Evolutionary conservation across 2,113 vertebrate species (phyloP).

Genomic region (Isurus oxyrinchus): DNA sequence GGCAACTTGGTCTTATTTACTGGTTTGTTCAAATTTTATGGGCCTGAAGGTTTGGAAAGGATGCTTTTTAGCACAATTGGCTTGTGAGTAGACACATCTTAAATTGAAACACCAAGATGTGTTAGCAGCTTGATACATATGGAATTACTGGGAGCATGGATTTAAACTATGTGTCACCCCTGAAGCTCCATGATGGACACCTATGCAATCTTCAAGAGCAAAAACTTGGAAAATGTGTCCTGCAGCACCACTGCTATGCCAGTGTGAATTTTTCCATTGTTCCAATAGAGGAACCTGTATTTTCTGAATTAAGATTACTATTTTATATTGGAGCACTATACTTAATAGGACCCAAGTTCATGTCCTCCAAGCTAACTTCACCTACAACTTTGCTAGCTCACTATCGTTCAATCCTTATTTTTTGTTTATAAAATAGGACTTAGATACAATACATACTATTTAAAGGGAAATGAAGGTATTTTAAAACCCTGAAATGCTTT

Average conservation of each 20-base stretch:
- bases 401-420: not conserved
- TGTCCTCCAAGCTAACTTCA: not conserved
- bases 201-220: not conserved
- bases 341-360: not conserved
- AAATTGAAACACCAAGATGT: not conserved
- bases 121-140: not conserved
- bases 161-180: not conserved
- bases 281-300: not conserved
- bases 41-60: not conserved
- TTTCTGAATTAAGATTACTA: not conserved
- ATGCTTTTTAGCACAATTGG: not conserved
- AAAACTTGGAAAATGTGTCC: not conserved
- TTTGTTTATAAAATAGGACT: not conserved
- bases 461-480: not conserved
- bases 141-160: not conserved
- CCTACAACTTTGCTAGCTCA: not conserved
- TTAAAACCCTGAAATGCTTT: not conserved
- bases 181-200: not conserved
- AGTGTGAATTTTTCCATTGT: not conserved
- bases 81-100: not conserved
- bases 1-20: not conserved
- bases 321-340: not conserved
- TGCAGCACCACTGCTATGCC: not conserved
- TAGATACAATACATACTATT: not conserved
- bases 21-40: not conserved